Evolutionary conservation across 2,113 vertebrate species (phyloP).

Genomic region (Ivindomyrus marchei): DNA sequence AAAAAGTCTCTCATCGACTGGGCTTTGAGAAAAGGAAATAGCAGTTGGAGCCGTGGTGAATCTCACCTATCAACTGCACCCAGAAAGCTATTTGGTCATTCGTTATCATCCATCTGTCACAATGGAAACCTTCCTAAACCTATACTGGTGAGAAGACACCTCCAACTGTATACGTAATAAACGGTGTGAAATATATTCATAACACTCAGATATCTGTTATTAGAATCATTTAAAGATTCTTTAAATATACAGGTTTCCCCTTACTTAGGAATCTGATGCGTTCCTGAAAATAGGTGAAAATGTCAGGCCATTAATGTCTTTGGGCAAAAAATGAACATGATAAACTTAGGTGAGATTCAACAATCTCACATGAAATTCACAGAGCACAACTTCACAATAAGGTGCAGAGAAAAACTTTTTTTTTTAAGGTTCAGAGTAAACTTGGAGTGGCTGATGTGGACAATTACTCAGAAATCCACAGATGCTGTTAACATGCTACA

Average conservation of each 20-base stretch:
- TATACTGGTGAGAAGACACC: constrained; percentile 54
- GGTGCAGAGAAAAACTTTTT: neutral
- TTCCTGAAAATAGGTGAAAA: neutral
- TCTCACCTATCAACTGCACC: constrained; percentile 47
- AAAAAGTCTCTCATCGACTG: constrained; percentile 69
- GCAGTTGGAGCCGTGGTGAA: constrained; percentile 38
- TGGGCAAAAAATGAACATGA: neutral
- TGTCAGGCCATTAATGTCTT: neutral
- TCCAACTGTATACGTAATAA: neutral
- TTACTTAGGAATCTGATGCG: neutral
- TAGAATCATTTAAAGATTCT: neutral
- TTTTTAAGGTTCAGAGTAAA: neutral
- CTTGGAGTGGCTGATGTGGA: neutral
- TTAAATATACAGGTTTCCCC: neutral
- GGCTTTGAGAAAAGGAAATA: constrained; percentile 59
- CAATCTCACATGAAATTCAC: neutral
- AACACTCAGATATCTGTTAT: neutral
- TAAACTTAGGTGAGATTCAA: neutral
- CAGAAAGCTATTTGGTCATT: constrained; percentile 60
- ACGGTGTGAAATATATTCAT: neutral
- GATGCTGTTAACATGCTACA: neutral
- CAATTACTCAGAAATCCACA: neutral
- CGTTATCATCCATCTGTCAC: constrained; percentile 60
- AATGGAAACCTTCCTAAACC: constrained; percentile 64
- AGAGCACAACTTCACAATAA: neutral